Evolutionary conservation across 2,797 vertebrate species (phyloP), one percentile per base, ranked within the genome.

Genomic region (Coregonus suidteri): DNA sequence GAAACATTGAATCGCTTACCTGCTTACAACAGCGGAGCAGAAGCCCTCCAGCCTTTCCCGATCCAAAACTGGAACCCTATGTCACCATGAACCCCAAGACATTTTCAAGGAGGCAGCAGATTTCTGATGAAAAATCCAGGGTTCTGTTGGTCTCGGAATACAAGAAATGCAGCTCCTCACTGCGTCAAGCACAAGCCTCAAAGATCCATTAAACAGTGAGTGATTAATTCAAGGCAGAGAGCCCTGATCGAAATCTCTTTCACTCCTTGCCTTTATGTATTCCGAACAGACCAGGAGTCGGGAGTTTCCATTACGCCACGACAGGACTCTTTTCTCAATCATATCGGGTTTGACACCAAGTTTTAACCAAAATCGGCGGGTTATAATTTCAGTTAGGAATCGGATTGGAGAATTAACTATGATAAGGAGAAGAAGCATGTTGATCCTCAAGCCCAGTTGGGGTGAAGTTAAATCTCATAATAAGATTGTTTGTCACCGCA

Each of bases 381-480:
- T 89, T 88, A 87, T 81, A 79, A 84, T 78, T 73, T 92, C 88
- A 92, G 84, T 78, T 84, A 59, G 81, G 78, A 82, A 81, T 52
- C 77, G 70, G 85, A 79, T 77, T 62, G 71, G 84, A 88, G 25
- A 25, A 25, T 25, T 81, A 76, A 83, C 76, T 86, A 85, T 82
- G 79, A 89, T 66, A 82, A 9, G 76, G 86, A 81, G 70, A 75
- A 75, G 77, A 79, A 82, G 89, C 88, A 74, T 88, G 89, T 85
- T 90, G 91, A 93, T 93, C 91, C 90, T 86, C 86, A 88, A 74
- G 90, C 92, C 91, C 89, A 84, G 84, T 79, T 85, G 87, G 89
- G 90, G 89, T 86, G 90, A 92, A 92, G 91, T 93, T 92, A 92
- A 92, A 93, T 92, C 92, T 94, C 91, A 90, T 94, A 93, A 94